phyloP scores from a whole-genome alignment of 2,113 vertebrate genomes.

The Apistogramma diplotaenia region DNA sequence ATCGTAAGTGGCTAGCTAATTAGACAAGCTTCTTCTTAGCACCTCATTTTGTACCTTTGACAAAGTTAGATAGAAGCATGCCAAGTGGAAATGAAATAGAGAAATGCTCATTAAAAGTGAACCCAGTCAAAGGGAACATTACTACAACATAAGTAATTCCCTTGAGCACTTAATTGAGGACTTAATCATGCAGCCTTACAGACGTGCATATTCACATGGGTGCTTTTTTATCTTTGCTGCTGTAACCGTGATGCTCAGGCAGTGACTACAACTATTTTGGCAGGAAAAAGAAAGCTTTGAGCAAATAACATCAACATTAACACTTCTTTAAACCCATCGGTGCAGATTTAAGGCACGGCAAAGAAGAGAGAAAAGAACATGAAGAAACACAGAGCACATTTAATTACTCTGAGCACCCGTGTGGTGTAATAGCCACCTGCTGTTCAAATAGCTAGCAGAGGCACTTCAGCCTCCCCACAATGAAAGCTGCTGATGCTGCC shows the following conservation, averaged over 20 bases:
- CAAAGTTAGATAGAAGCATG: slow-evolving; percentile 43
- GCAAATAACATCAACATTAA: slow-evolving; percentile 21
- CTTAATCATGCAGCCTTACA: slow-evolving; percentile 26
- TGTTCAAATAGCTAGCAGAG: slow-evolving; percentile 51
- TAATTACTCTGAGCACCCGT: slow-evolving; percentile 67
- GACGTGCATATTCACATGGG: slow-evolving; percentile 1
- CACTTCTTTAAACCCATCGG: slow-evolving; percentile 14
- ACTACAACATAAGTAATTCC: slow-evolving; percentile 46
- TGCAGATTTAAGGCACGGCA: background rate
- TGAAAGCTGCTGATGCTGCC: slow-evolving; percentile 64
- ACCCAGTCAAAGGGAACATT: slow-evolving; percentile 39
- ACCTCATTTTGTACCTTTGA: slow-evolving; percentile 54
- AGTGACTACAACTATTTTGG: slow-evolving; percentile 9
- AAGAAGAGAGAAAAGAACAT: slow-evolving; percentile 3
- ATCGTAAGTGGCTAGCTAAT: slow-evolving; percentile 59
- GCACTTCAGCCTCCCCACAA: slow-evolving; percentile 45
- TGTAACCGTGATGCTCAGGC: background rate
- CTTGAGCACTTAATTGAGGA: slow-evolving; percentile 40
- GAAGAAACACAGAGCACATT: slow-evolving; percentile 42
- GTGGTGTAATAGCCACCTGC: slow-evolving; percentile 52
- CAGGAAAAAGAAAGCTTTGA: background rate
- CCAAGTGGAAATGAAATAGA: slow-evolving; percentile 60
- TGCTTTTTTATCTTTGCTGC: background rate
- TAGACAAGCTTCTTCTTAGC: slow-evolving; percentile 45
- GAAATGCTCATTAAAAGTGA: slow-evolving; percentile 63